Evolutionary conservation across 2,113 vertebrate species (phyloP).

Genomic region (Thunnus maccoyii): DNA sequence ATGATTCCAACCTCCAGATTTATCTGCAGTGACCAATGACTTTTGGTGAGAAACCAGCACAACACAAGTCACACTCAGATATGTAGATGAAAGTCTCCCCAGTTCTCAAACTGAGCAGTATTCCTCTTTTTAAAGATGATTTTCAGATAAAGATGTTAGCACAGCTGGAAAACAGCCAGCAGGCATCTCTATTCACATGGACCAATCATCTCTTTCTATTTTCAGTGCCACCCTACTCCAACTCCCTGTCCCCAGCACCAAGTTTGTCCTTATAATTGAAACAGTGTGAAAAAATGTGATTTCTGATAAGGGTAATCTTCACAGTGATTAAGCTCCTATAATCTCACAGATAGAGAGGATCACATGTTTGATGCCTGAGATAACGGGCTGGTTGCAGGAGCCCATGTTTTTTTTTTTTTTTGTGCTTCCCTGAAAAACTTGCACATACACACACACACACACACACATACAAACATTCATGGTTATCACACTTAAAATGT

Average conservation of each 20-base stretch:
- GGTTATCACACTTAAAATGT: constrained; percentile 60
- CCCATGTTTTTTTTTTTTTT: not conserved
- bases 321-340: constrained; percentile 68
- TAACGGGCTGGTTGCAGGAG: constrained; percentile 43
- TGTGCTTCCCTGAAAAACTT: not conserved
- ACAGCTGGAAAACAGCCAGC: constrained; percentile 61
- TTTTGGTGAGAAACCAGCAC: constrained; percentile 9
- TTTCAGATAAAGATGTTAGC: constrained; percentile 54
- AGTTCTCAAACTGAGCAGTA: not conserved
- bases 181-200: constrained; percentile 49
- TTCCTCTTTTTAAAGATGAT: constrained; percentile 42
- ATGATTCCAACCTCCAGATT: not conserved
- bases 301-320: constrained; percentile 76
- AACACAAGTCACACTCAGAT: constrained; percentile 11
- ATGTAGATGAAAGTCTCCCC: constrained; percentile 20
- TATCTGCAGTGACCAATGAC: not conserved
- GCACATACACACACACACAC: not conserved
- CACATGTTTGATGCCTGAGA: constrained; percentile 65
- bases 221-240: constrained; percentile 13
- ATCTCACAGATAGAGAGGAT: constrained; percentile 61
- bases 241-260: constrained; percentile 12
- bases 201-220: constrained; percentile 48
- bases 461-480: constrained; percentile 2
- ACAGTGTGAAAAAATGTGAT: constrained; percentile 68
- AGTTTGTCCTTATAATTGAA: constrained; percentile 72